Evolutionary conservation across 2,113 vertebrate species (phyloP).

Genomic region (Rhineura floridana): DNA sequence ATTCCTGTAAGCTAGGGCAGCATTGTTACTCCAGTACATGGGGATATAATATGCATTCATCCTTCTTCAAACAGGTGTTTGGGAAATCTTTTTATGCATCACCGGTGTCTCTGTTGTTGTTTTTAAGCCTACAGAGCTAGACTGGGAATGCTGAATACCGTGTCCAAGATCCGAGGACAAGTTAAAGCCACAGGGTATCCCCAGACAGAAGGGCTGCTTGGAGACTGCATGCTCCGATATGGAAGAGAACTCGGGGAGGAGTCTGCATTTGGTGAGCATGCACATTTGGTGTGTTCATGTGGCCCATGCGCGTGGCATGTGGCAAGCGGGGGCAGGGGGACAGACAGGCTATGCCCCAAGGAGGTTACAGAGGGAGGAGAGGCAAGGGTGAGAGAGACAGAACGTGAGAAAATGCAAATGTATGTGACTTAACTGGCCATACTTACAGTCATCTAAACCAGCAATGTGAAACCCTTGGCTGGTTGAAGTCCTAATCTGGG

Average conservation of each 20-base stretch:
- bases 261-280: constrained; percentile 87
- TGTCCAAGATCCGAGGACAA: constrained; percentile 94
- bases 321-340: too few relatives aligned
- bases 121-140: constrained; percentile 89
- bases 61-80: background rate
- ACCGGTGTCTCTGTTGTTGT: background rate
- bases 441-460: too few relatives aligned
- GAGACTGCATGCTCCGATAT: constrained; percentile 91
- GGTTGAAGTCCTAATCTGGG: too few relatives aligned
- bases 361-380: background rate
- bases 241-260: constrained; percentile 90
- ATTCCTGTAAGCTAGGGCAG: too few relatives aligned
- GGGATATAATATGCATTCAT: background rate
- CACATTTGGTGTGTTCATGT: background rate
- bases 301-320: too few relatives aligned
- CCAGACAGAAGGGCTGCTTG: constrained; percentile 91
- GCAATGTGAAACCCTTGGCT: too few relatives aligned
- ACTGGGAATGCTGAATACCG: constrained; percentile 92
- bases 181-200: constrained; percentile 92
- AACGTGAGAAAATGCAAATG: background rate
- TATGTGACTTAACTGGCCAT: too few relatives aligned
- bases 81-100: background rate
- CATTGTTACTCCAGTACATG: background rate
- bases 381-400: background rate
- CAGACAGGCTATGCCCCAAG: background rate